Conservation (phyloP, 2,888 invertebrate genomes). For the Cryptocephalus moraei region DNA sequence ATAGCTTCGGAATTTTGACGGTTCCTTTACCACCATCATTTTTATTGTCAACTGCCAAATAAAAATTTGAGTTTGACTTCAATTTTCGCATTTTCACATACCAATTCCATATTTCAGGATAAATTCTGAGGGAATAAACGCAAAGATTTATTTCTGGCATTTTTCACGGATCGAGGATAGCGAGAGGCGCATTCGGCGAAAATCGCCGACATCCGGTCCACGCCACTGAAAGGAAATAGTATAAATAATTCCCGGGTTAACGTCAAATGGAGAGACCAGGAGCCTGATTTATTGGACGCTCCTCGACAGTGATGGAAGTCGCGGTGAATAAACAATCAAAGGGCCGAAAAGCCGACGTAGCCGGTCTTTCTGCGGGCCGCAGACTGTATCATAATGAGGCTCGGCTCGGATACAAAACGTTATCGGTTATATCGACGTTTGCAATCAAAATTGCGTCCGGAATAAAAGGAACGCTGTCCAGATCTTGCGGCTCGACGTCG, state of each 20-base stretch:
- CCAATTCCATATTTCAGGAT: too few relatives aligned
- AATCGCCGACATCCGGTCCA: neutral
- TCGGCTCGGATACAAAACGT: constrained; percentile 16
- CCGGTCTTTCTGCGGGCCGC: constrained; percentile 5
- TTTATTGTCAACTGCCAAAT: too few relatives aligned
- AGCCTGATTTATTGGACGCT: constrained; percentile 36
- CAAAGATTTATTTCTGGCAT: too few relatives aligned
- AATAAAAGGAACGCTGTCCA: constrained; percentile 1
- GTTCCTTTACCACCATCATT: too few relatives aligned
- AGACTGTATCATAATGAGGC: constrained; percentile 14
- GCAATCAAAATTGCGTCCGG: constrained; percentile 24
- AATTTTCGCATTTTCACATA: too few relatives aligned
- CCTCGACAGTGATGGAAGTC: constrained; percentile 38
- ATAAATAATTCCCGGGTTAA: constrained; percentile 33
- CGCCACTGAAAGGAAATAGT: constrained; percentile 24
- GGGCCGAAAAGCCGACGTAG: constrained; percentile 25
- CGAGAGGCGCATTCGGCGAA: too few relatives aligned
- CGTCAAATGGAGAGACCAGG: constrained; percentile 22
- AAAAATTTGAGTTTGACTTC: too few relatives aligned
- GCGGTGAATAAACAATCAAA: constrained; percentile 35
- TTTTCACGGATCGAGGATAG: too few relatives aligned
- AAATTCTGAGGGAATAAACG: too few relatives aligned
- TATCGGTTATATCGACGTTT: constrained; percentile 28
- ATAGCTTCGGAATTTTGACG: too few relatives aligned
- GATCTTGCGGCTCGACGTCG: too few relatives aligned